phyloP scores from a whole-genome alignment of 1,140 invertebrate genomes.

The Steinernema feltiae region DNA sequence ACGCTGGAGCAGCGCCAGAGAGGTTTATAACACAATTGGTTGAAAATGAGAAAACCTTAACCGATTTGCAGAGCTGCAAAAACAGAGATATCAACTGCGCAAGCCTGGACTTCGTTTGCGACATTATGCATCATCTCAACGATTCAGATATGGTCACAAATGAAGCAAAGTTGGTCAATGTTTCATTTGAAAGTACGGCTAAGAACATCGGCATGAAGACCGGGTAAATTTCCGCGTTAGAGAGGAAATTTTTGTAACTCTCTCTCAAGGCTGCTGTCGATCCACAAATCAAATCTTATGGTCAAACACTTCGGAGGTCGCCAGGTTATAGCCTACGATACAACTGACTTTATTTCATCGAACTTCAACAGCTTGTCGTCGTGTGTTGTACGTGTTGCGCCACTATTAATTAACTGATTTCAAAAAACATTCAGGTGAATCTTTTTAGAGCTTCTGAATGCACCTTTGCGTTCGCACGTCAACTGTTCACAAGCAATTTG shows the following conservation, averaged over 20 bases:
- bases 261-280: too few species aligned
- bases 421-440: neutral
- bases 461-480: neutral
- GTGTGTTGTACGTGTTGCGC: neutral
- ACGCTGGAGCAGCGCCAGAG: neutral
- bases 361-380: neutral
- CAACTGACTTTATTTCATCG: neutral
- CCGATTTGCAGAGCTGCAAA: too few species aligned
- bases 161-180: too few species aligned
- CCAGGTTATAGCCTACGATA: neutral
- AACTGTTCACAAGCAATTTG: neutral
- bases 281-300: neutral
- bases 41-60: neutral
- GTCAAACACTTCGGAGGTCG: neutral
- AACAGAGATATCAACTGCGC: too few species aligned
- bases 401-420: neutral
- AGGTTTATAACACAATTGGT: neutral
- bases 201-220: too few species aligned
- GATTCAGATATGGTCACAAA: too few species aligned
- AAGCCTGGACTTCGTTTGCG: too few species aligned
- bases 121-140: too few species aligned
- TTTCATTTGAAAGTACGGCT: too few species aligned
- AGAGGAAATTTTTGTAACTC: too few species aligned
- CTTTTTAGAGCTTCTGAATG: neutral
- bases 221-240: too few species aligned